These are phyloP conservation scores for Emydoidea blandingii DNA, from an alignment of 2,797 vertebrate genomes.

Conservation along the genomic window DNA sequence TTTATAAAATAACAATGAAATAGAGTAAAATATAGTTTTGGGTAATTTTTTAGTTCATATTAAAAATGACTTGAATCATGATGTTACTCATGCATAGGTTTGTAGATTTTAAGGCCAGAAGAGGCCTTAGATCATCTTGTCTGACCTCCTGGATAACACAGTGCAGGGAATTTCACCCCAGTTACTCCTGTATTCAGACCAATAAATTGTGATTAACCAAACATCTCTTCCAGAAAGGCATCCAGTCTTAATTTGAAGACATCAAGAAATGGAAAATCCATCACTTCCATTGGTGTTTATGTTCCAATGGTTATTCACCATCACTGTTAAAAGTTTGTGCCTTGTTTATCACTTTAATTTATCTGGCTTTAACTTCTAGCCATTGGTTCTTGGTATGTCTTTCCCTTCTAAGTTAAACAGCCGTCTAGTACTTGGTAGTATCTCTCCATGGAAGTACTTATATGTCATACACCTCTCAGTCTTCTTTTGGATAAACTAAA, in stretches of 20 bases:
- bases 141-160: background rate
- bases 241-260: background rate
- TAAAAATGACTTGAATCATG: background rate
- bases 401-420: background rate
- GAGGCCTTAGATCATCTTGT: background rate
- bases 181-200: background rate
- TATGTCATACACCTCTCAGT: background rate
- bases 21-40: background rate
- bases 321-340: background rate
- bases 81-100: too few relatives aligned
- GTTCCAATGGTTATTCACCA: background rate
- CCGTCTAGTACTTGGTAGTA: background rate
- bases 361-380: background rate
- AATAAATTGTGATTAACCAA: background rate
- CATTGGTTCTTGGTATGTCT: background rate
- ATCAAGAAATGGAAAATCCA: background rate
- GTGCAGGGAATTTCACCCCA: background rate
- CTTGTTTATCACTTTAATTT: background rate
- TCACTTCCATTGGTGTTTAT: background rate
- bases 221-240: background rate
- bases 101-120: background rate
- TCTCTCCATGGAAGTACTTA: background rate
- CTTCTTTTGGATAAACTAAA: background rate
- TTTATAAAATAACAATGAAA: background rate
- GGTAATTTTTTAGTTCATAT: background rate